Evolutionary conservation across 2,797 vertebrate genomes (phyloP), one percentile per base, ranked within the genome.

Genomic region (Galago senegalensis): DNA sequence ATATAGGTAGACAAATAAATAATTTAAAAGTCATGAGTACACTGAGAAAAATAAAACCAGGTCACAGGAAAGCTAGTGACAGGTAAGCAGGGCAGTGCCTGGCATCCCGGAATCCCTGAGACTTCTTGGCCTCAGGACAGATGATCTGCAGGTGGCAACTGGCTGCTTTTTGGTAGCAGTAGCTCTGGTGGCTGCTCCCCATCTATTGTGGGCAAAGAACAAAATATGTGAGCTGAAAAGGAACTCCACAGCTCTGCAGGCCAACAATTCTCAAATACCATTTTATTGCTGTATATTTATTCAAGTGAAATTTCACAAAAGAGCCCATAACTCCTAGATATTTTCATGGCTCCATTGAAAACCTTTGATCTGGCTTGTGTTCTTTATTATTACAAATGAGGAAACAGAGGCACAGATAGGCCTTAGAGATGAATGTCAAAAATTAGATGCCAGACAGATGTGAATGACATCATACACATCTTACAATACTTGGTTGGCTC

Each of bases 301-400:
- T 73, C 76, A 75, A 43, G 29, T 34, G 72, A 80, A 94, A 46
- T 81, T 37, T 96, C 77, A 70, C 3, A 60, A 34, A 40, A 31
- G 77, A 58, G 23, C 65, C 73, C 3, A 3, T 37, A 82, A 46
- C 17, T 49, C 70, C 9, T 25, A 49, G 5, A 17, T 56, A 70
- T 25, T 49, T 70, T 65, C 73, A 61, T 12, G 60, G 27, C 46
- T 81, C 31, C 53, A 37, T 1, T 77, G 67, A 73, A 92, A 94
- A 53, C 5, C 27, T 67, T 75, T 40, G 2, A 37, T 49, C 10
- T 80, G 67, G 34, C 63, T n/a, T 81, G 21, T 61, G 27, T 37
- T 43, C 46, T 76, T 75, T 69, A 53, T 20, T 76, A 79, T 80
- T 53, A 75, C 16, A 27, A 63, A 60, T 49, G 13, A 85, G 27